A percentile compares a stretch with the other conserved stretches of the same genome.
phyloP scores from a whole-genome alignment of 2,888 invertebrate species.

The Lasioglossum pauxillum region DNA sequence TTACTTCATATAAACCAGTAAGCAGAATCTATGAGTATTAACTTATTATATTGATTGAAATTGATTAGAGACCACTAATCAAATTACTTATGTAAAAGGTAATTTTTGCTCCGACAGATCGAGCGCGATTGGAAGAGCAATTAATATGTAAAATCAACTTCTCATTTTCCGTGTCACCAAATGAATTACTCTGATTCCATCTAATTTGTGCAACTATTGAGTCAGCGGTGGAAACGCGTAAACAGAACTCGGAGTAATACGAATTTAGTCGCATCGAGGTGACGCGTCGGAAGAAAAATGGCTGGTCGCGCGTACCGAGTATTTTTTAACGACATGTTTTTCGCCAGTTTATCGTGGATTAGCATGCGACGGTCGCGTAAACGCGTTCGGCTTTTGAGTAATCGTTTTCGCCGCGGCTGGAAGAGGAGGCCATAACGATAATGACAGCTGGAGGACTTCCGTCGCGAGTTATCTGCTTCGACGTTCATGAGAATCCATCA shows the following conservation, averaged over 20 bases:
- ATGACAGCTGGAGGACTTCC: slow-evolving; percentile 43
- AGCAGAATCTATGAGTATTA: no score
- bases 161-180: not conserved
- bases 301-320: slow-evolving; percentile 14
- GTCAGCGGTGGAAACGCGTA: not conserved
- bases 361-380: slow-evolving; percentile 56
- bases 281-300: not conserved
- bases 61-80: no score
- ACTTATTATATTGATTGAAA: no score
- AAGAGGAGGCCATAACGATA: slow-evolving; percentile 33
- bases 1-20: not conserved
- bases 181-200: not conserved
- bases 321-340: slow-evolving; percentile 34
- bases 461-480: slow-evolving; percentile 55
- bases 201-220: not conserved
- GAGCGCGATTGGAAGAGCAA: not conserved
- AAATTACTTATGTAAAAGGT: not conserved
- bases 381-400: slow-evolving; percentile 61
- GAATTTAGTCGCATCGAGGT: not conserved
- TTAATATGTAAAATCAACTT: not conserved
- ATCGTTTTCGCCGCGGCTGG: slow-evolving; percentile 50
- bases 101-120: no score
- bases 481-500: slow-evolving; percentile 61
- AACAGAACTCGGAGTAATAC: not conserved
- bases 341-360: slow-evolving; percentile 55